phyloP scores from a whole-genome alignment of 2,113 vertebrate genomes.

The Petaurus breviceps region DNA sequence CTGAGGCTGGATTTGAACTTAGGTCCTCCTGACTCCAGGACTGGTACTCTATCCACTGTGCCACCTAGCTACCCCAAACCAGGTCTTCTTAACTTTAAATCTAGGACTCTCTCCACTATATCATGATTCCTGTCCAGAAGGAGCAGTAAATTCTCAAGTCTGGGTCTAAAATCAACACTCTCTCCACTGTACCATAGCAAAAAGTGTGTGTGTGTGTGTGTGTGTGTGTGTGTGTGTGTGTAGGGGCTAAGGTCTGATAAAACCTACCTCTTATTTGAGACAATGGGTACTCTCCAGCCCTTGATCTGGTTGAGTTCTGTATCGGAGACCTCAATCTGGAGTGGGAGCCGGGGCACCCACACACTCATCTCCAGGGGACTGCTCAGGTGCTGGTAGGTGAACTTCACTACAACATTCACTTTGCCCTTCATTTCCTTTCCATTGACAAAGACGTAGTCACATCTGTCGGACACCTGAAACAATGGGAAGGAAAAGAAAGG shows the following conservation, averaged over 20 bases:
- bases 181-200: background rate
- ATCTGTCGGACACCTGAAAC: slow-evolving; percentile 93
- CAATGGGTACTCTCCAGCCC: slow-evolving; percentile 94
- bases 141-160: background rate
- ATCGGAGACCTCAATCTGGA: slow-evolving; percentile 95
- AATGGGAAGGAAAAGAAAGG: slow-evolving; percentile 18
- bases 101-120: background rate
- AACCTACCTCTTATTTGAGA: slow-evolving; percentile 91
- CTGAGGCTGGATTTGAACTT: too few species aligned
- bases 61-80: too few species aligned
- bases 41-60: too few species aligned
- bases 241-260: background rate
- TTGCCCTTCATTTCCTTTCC: slow-evolving; percentile 95
- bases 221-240: too few species aligned
- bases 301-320: slow-evolving; percentile 95
- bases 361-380: slow-evolving; percentile 91
- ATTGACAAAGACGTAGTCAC: slow-evolving; percentile 95
- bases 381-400: slow-evolving; percentile 94
- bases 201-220: too few species aligned
- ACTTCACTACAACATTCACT: slow-evolving; percentile 90
- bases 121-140: background rate
- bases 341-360: slow-evolving; percentile 93
- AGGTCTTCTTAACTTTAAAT: background rate
- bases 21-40: too few species aligned
- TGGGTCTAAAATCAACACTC: background rate